phyloP scores from a whole-genome alignment of 2,797 vertebrate species.

The Acrocephalus scirpaceus region DNA sequence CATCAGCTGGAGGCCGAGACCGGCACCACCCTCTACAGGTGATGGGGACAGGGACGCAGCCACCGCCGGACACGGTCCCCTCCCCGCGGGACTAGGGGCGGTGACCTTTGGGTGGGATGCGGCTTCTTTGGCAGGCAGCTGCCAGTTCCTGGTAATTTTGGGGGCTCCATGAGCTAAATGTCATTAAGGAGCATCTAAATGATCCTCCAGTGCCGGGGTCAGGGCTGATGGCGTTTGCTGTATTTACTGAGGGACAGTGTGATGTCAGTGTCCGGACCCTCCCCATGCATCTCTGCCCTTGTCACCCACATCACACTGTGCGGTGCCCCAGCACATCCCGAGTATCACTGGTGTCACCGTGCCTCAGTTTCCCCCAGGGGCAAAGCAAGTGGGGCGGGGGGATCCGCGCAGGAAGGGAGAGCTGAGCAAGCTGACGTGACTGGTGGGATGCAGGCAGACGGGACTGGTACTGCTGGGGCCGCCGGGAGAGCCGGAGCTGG shows the following conservation, averaged over 20 bases:
- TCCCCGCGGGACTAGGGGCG: accelerated
- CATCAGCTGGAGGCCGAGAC: slow-evolving; percentile 83
- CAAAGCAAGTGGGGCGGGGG: background rate
- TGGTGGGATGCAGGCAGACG: slow-evolving; percentile 76
- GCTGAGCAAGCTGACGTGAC: background rate
- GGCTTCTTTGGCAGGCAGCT: background rate
- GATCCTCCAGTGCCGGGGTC: slow-evolving; percentile 45
- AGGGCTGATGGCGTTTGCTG: background rate
- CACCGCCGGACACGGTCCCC: accelerated
- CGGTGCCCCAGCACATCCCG: background rate
- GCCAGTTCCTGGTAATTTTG: background rate
- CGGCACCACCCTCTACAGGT: slow-evolving; percentile 84
- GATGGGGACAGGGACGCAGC: background rate
- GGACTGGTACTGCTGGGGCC: slow-evolving; percentile 85
- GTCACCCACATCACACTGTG: background rate
- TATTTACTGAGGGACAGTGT: accelerated
- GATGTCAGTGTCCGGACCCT: accelerated
- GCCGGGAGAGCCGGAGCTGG: slow-evolving; percentile 67
- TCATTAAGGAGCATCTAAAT: slow-evolving; percentile 66
- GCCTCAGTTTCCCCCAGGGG: background rate
- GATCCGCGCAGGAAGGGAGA: accelerated
- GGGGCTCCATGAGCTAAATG: slow-evolving; percentile 25
- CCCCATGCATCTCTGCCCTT: background rate
- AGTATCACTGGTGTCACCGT: accelerated
- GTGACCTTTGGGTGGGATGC: background rate